Conservation (phyloP, 35 echinoderm and acorn worm genomes). For the Heliocidaris erythrogramma region DNA sequence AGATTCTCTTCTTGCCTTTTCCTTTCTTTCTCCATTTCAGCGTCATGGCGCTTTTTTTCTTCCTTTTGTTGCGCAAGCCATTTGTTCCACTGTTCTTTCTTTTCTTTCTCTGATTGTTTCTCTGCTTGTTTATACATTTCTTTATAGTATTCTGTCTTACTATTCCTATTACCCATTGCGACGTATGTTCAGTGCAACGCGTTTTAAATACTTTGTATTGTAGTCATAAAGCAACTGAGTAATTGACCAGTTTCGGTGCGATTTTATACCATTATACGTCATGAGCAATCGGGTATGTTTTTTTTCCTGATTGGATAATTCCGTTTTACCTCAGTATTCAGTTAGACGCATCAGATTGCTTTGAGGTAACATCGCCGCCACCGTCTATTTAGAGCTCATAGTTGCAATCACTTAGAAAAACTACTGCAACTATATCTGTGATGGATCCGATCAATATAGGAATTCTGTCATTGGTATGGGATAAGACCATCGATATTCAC, state of each 20-base stretch:
- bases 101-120: background rate
- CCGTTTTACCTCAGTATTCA: background rate
- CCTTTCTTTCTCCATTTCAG: background rate
- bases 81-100: background rate
- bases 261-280: background rate
- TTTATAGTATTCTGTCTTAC: background rate
- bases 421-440: background rate
- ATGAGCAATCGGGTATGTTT: background rate
- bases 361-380: background rate
- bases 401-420: background rate
- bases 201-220: background rate
- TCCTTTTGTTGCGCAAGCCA: background rate
- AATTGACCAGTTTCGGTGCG: background rate
- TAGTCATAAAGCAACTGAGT: background rate
- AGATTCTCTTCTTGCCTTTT: background rate
- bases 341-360: background rate
- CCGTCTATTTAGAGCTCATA: background rate
- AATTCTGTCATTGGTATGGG: background rate
- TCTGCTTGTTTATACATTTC: background rate
- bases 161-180: background rate
- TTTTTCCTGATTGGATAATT: background rate
- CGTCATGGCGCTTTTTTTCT: background rate
- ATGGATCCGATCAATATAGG: background rate
- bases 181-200: background rate
- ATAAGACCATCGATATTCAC: background rate